Base-by-base conservation (phyloP, 2,888 invertebrate genomes). In the Eubasilissa splendida region DNA sequence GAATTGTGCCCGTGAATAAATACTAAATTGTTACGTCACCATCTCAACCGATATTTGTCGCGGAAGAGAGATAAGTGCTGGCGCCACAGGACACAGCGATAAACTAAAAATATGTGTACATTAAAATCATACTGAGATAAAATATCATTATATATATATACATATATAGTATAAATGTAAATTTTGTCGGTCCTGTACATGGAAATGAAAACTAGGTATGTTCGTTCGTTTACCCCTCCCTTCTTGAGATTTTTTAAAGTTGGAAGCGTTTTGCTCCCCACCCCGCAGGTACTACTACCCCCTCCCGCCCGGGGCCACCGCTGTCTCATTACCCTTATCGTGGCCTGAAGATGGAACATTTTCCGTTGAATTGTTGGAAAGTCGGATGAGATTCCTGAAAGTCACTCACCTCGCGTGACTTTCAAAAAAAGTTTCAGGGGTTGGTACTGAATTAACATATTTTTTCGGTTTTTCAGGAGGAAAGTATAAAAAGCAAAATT, bases 261-360 rank as follows among this genome's bases (percentile, higher is more conserved):
- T 73, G 71, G 75, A 58, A 76, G 79, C 73, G 71, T 77, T 79
- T 80, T 76, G n/a, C 76, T 80, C 50, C 73, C 77, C 50, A 33
- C 68, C 75, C 52, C 31, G 14, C 75, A 42, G 50, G 42, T 4
- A 22, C 33, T 52, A 33, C 77, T 76, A 22, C n/a, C 68, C 66
- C 81, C 76, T 56, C 59, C 74, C 56, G 78, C 80, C 82, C 76
- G 56, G 63, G 80, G 80, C 77, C 59, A 53, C 77, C 63, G 58
- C 70, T 75, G 77, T 59, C 83, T 83, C 83, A 83, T 83, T 83
- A 81, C 83, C 83, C 80, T 83, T 82, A 82, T 82, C 81, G 77
- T 59, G 54, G 78, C 59, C 77, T 76, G 60, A 76, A 82, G 83
- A 83, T 80, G 81, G 82, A 80, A 77, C 81, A 80, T 83, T 79